Evolutionary conservation across 2,797 vertebrate species (phyloP), one percentile per base, ranked within the genome.

Genomic region (Anableps anableps): DNA sequence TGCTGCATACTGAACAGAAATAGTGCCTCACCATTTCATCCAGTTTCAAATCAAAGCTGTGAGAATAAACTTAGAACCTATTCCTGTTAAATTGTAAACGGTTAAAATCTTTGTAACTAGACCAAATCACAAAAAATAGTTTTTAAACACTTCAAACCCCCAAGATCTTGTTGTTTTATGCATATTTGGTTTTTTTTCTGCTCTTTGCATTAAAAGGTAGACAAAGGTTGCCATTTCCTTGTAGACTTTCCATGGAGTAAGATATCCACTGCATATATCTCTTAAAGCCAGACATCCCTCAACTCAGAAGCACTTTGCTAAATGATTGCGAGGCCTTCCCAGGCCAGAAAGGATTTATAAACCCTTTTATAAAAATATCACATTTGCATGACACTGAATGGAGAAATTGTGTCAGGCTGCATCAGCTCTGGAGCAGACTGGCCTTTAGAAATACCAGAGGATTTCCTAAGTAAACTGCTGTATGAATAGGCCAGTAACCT

Each of bases 371-470:
- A 68, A 70, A 66, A 70, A 70, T 70, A 70, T 43, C 66, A 70
- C 66, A 70, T 70, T 70, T 70, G 66, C 66, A 70, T 70, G 66
- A 14, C 66, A 70, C 26, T 70, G 38, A 70, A 70, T 41, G 38
- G 66, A 70, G 21, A 70, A 43, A 6, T 13, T 43, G 38, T 70
- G 66, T 13, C 66, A 6, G 66, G 36, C 38, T 70, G 13, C 36
- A 43, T 70, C 66, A 70, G 66, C 66, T 70, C 38, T 41, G 66
- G 21, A 70, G 66, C 66, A 43, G 66, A 26, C 23, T 43, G 66
- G 66, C 66, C 66, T 70, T 70, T 70, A 70, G 38, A 70, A 70
- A 70, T 70, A 70, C 38, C 66, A 70, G 66, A 23, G 8, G 38
- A 70, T 43, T 70, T 70, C n/a, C 66, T 43, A 38, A 70, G 36